Base-by-base conservation (phyloP, 2,888 invertebrate genomes). In the Meloe dianella region DNA sequence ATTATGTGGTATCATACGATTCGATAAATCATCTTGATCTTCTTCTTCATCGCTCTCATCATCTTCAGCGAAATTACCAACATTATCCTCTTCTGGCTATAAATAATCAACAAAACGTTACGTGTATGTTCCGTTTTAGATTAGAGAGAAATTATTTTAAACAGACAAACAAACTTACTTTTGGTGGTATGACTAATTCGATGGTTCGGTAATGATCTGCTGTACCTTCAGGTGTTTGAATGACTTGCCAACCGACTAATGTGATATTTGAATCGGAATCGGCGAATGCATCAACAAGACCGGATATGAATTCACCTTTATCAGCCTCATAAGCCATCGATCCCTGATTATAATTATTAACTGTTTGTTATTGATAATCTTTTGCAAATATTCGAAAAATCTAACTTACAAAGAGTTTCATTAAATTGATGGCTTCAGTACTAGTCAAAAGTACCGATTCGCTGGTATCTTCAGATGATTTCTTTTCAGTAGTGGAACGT, bases 151-250 rank as follows among this genome's bases (percentile, higher is more conserved):
- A n/a, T 27, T 27, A 4, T 27, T 2, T 27, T 2, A 27, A 27
- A 27, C n/a, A n/a, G n/a, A 35, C 4, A 14, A 35, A n/a, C n/a
- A n/a, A 20, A 47, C 9, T 47, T 22, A 47, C 47, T 41, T 67
- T 67, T 27, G 67, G 64, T 30, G 67, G 64, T 57, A 67, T 61
- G 6, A 67, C 61, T 24, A 67, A 22, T 30, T 64, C 61, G 9
- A 67, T 29, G 6, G 67, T 59, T 17, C 22, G 35, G 7, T 61
- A 10, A 22, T 67, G 35, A 20, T 56, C 32, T 17, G 60, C 38
- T 27, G 32, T 32, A n/a, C 67, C 67, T 6, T 61, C 32, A 3
- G 29, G 51, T 20, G 61, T 56, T 10, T 20, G 57, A n/a, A 67
- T 17, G 6, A 47, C 24, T 35, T 67, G 67, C 67, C 67, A 67